phyloP scores from a whole-genome alignment of 2,113 vertebrate genomes.

The Origma solitaria region DNA sequence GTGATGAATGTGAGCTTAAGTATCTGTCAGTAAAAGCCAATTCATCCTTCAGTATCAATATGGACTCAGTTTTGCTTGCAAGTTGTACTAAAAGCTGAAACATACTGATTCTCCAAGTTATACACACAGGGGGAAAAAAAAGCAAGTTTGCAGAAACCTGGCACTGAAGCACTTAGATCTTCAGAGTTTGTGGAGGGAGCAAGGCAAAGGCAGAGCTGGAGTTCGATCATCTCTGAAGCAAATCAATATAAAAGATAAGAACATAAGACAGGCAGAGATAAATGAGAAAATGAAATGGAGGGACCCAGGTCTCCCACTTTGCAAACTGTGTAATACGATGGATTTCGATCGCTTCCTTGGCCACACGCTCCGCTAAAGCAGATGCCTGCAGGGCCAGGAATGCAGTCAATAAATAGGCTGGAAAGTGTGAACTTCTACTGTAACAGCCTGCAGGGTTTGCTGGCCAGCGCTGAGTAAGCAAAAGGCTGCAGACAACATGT shows the following conservation, averaged over 20 bases:
- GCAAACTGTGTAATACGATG: rapidly evolving
- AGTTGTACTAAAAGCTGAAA: background rate
- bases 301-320: background rate
- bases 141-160: background rate
- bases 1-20: constrained; percentile 35
- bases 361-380: background rate
- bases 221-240: background rate
- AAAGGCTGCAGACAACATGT: background rate
- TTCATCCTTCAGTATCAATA: background rate
- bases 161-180: background rate
- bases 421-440: background rate
- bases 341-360: background rate
- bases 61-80: background rate
- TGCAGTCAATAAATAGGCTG: background rate
- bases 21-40: constrained; percentile 17
- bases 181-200: background rate
- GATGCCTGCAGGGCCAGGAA: background rate
- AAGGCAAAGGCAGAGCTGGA: background rate
- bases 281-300: background rate
- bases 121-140: background rate
- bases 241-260: background rate
- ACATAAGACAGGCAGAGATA: background rate
- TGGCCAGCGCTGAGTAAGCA: background rate
- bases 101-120: background rate
- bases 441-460: background rate